These are phyloP conservation scores for Resseliella maxima DNA, from an alignment of 2,888 invertebrate genomes.

Conservation along the genomic window DNA sequence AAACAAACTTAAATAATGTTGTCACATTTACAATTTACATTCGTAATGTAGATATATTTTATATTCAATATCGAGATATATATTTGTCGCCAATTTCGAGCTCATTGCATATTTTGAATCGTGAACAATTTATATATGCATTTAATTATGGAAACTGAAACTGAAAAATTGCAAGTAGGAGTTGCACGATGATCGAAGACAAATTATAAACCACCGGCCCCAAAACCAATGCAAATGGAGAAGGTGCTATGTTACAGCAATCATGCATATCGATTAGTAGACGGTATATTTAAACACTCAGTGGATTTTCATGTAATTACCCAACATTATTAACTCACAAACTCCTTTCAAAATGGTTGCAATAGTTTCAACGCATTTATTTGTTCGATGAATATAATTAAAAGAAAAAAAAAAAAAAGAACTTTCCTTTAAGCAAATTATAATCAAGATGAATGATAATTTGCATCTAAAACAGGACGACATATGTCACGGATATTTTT, in stretches of 20 bases:
- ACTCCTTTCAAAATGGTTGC: not conserved
- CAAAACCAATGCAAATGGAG: not conserved
- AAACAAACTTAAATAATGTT: constrained; percentile 29
- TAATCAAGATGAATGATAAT: not conserved
- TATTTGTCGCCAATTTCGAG: not conserved
- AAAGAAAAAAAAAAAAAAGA: too few species aligned
- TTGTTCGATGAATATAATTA: not conserved
- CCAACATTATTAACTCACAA: not conserved
- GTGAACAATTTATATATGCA: constrained; percentile 32
- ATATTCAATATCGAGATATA: not conserved
- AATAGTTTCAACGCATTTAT: not conserved
- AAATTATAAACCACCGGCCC: constrained; percentile 1
- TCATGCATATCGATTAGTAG: constrained; percentile 1
- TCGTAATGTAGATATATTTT: not conserved
- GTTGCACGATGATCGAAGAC: constrained; percentile 24
- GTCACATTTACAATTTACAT: constrained; percentile 14
- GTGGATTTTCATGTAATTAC: constrained; percentile 44
- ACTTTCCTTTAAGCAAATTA: not conserved
- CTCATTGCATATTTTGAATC: not conserved
- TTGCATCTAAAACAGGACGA: not conserved
- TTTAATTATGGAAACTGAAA: not conserved
- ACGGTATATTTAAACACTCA: constrained; percentile 27
- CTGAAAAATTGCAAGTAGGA: constrained; percentile 11
- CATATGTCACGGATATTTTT: not conserved
- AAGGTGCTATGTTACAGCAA: not conserved